Evolutionary conservation across 1,140 invertebrate genomes (phyloP).

Genomic region (Brachionus plicatilis): DNA sequence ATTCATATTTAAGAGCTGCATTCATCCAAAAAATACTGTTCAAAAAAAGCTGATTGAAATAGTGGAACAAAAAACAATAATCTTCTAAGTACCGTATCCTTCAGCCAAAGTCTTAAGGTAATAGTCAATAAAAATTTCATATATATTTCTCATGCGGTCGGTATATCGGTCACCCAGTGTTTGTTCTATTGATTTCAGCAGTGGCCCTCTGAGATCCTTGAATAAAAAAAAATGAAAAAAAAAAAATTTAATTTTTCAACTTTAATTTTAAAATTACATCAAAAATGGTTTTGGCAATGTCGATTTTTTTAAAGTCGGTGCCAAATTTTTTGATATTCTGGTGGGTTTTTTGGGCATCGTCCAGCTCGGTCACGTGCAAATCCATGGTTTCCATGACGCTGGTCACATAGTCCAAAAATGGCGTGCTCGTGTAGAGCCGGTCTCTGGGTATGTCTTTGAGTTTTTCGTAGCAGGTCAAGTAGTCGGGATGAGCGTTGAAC

Average conservation of each 20-base stretch:
- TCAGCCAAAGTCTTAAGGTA: conserved; percentile 20
- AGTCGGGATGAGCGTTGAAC: not conserved
- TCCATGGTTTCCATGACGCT: conserved; percentile 20
- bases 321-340: conserved; percentile 1
- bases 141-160: conserved; percentile 39
- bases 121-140: conserved; percentile 40
- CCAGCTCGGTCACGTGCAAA: not conserved
- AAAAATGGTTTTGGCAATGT: not conserved
- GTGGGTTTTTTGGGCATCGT: conserved; percentile 38
- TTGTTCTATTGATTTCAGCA: conserved; percentile 19
- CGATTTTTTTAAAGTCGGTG: not conserved
- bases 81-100: not conserved
- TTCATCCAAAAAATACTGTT: not conserved
- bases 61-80: not conserved
- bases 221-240: not conserved
- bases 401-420: conserved; percentile 1
- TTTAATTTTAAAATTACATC: not conserved
- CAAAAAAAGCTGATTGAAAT: not conserved
- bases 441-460: conserved; percentile 20
- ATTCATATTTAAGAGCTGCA: not conserved
- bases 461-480: not conserved
- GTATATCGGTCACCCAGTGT: conserved; percentile 34
- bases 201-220: conserved; percentile 6
- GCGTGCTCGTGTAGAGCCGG: not conserved
- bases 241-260: not conserved